Evolutionary conservation across 2,113 vertebrate genomes (phyloP), one percentile per base, ranked within the genome.

Genomic region (Petrocephalus zakoni): DNA sequence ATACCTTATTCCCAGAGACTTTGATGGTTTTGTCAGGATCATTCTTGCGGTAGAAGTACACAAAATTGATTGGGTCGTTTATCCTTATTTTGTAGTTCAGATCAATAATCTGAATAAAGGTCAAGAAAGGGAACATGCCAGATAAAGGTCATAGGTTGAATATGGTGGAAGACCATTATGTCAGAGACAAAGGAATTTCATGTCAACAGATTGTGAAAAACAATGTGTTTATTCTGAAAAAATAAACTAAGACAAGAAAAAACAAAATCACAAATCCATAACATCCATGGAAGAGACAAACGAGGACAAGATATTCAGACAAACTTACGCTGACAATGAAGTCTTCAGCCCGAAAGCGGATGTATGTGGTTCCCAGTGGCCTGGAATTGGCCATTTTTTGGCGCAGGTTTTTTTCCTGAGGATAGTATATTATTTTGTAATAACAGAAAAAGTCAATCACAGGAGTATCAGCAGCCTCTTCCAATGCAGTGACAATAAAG

Each of bases 21-120:
- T 87, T 94, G 92, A 97, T 87, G 47, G 97, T 94, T 91, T 94
- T 94, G 83, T 52, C 95, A 11, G 90, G 91, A 89, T 98, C 93
- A 2, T 94, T 91, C 90, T 99, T 99, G 93, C 96, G 97, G 89
- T 99, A 99, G 93, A 99, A 99, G 42, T 91, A 92, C 89, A 98
- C 96, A 0, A 94, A 95, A 93, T 99, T 97, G 58, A 99, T 94
- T 58, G 98, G 98, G 88, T 99, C 96, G 91, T 98, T 94, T 2
- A 97, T 95, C 91, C 98, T 96, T 98, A 99, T 99, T 21, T 98
- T 98, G 86, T 99, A 99, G 93, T 99, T 96, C 94, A 99, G 95
- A 52, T 89, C 82, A 92, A 99, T 94, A 58, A 99, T 92, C 98
- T 99, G 89, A 29, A 21, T 10, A 25, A 88, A 46, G 1, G 68